Evolutionary conservation across 2,113 vertebrate genomes (phyloP).

Genomic region (Pomatorhinus ruficollis): DNA sequence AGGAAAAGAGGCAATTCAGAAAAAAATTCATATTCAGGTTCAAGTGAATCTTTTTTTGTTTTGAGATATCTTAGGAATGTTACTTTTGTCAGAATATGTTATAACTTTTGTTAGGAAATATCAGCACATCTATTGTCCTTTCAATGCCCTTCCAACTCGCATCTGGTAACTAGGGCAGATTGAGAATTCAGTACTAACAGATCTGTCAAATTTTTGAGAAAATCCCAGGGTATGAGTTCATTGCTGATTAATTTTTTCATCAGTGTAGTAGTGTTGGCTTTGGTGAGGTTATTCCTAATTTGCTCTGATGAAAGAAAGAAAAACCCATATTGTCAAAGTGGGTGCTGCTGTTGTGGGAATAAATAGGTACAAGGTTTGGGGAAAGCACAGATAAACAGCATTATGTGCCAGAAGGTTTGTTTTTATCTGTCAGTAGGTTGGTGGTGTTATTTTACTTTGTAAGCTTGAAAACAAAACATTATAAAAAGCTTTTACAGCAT

Average conservation of each 20-base stretch:
- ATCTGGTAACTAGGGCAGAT: conserved; percentile 50
- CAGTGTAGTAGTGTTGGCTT: neutral
- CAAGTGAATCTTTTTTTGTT: neutral
- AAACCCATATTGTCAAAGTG: neutral
- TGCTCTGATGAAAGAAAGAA: neutral
- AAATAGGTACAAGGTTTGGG: neutral
- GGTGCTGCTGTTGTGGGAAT: neutral
- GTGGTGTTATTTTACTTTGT: neutral
- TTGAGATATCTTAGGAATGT: neutral
- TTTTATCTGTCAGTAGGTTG: neutral
- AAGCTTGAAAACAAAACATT: neutral
- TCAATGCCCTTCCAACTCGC: neutral
- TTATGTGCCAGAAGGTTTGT: neutral
- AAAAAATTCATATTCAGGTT: neutral
- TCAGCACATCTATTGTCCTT: conserved; percentile 33
- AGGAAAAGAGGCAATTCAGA: neutral
- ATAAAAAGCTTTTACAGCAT: neutral
- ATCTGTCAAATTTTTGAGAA: conserved; percentile 56
- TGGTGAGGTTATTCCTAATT: conserved; percentile 11
- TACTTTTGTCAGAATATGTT: neutral
- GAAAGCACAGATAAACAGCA: neutral
- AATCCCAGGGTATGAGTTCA: conserved; percentile 39
- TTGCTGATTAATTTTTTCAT: conserved; percentile 48
- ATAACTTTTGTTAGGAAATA: neutral
- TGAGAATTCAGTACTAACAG: conserved; percentile 46